Percentiles rank a stretch among this genome's conserved stretches.
phyloP scores from a whole-genome alignment of 2,113 vertebrate species.

The Aptenodytes patagonicus region DNA sequence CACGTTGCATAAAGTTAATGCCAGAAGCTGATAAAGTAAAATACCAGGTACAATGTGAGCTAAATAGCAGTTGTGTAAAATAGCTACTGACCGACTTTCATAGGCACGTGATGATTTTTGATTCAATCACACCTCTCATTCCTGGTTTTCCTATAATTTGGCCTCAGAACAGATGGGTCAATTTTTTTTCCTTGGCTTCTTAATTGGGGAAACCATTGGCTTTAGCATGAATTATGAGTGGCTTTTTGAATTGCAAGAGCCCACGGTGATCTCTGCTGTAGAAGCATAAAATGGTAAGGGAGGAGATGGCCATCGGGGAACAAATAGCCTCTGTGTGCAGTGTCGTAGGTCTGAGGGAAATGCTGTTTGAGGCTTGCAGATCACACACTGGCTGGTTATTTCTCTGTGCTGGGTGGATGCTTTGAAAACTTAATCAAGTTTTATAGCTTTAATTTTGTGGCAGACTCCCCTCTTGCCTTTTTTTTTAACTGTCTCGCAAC shows the following conservation, averaged over 20 bases:
- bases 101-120: background rate
- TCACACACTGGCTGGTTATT: background rate
- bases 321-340: background rate
- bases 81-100: background rate
- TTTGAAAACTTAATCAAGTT: conserved; percentile 40
- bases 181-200: background rate
- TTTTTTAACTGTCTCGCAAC: background rate
- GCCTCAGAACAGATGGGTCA: background rate
- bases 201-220: background rate
- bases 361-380: background rate
- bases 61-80: background rate
- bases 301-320: background rate
- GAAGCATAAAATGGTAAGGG: background rate
- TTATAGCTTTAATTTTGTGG: conserved; percentile 40
- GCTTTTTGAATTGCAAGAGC: background rate
- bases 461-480: background rate
- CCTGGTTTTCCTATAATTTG: background rate
- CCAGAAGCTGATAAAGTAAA: background rate
- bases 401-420: background rate
- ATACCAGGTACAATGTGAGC: background rate
- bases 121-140: background rate
- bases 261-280: background rate
- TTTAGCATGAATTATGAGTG: background rate
- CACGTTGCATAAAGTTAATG: background rate
- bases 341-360: rapidly evolving